Evolutionary conservation across 2,797 vertebrate species (phyloP).

Genomic region (Spinibarbus caldwelli): DNA sequence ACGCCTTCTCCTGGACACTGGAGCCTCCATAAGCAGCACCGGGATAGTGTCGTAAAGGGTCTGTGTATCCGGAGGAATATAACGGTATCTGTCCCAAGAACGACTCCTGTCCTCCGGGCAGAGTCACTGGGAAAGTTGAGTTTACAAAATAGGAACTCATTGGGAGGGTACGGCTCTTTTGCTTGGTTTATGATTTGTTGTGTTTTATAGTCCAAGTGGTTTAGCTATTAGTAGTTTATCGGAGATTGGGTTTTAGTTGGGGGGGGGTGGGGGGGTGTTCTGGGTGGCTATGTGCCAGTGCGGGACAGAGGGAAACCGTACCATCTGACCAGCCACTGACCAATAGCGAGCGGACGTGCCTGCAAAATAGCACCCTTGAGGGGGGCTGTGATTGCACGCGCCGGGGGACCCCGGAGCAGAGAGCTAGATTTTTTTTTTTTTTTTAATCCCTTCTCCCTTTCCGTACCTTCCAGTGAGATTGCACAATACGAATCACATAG

Average conservation of each 20-base stretch:
- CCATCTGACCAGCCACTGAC: conserved; percentile 96
- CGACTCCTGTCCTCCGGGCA: conserved; percentile 93
- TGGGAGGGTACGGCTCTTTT: conserved; percentile 87
- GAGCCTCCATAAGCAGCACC: conserved; percentile 83
- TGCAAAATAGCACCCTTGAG: conserved; percentile 90
- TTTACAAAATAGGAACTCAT: conserved; percentile 99
- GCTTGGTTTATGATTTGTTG: conserved; percentile 98
- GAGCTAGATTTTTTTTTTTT: conserved; percentile 55
- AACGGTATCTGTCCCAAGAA: conserved; percentile 97
- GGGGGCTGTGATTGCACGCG: conserved; percentile 81
- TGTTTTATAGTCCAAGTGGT: conserved; percentile 98
- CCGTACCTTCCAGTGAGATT: conserved; percentile 73
- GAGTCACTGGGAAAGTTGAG: conserved; percentile 97
- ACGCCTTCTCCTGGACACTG: conserved; percentile 85
- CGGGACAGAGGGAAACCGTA: conserved; percentile 92
- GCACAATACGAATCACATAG: conserved; percentile 69
- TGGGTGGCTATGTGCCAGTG: conserved; percentile 92
- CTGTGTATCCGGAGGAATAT: conserved; percentile 94
- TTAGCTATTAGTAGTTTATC: conserved; percentile 98
- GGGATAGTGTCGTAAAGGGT: conserved; percentile 92
- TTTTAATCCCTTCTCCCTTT: conserved; percentile 58
- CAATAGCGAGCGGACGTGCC: conserved; percentile 90
- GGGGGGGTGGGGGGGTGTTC: conserved; percentile 81
- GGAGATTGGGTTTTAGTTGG: conserved; percentile 96
- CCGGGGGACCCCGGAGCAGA: conserved; percentile 78